These are phyloP conservation scores for Ctenosaura bakeri DNA, from an alignment of 2,797 vertebrate genomes.

Conservation along the genomic window DNA sequence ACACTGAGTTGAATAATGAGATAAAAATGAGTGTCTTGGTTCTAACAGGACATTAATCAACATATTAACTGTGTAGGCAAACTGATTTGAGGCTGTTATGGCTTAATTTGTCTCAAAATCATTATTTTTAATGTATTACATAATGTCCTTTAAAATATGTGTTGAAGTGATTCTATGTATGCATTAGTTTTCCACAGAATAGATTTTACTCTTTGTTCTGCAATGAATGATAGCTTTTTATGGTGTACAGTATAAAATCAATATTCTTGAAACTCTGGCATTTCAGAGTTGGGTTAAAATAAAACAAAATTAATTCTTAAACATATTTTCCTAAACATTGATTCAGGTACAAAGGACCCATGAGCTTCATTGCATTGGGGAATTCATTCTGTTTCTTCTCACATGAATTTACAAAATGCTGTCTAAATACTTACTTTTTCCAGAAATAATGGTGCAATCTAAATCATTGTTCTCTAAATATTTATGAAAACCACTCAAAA, in stretches of 20 bases:
- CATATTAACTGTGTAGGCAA: constrained; percentile 83
- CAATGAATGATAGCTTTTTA: constrained; percentile 55
- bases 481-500: neutral
- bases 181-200: constrained; percentile 49
- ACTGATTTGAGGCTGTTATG: constrained; percentile 81
- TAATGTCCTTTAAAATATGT: constrained; percentile 72
- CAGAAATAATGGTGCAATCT: neutral
- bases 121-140: constrained; percentile 82
- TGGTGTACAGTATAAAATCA: constrained; percentile 50
- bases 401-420: constrained; percentile 37
- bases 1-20: constrained; percentile 82
- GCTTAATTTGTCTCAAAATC: constrained; percentile 84
- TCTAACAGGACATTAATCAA: constrained; percentile 87
- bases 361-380: neutral
- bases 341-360: constrained; percentile 39
- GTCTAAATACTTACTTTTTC: neutral
- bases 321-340: constrained; percentile 51
- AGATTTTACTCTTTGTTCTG: constrained; percentile 34
- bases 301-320: constrained; percentile 65
- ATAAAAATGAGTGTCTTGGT: constrained; percentile 81
- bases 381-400: constrained; percentile 26
- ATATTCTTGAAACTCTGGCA: constrained; percentile 61
- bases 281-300: constrained; percentile 64
- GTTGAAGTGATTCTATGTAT: constrained; percentile 67
- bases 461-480: neutral